phyloP scores from a whole-genome alignment of 2,888 invertebrate genomes.

The Drosophila anceps region DNA sequence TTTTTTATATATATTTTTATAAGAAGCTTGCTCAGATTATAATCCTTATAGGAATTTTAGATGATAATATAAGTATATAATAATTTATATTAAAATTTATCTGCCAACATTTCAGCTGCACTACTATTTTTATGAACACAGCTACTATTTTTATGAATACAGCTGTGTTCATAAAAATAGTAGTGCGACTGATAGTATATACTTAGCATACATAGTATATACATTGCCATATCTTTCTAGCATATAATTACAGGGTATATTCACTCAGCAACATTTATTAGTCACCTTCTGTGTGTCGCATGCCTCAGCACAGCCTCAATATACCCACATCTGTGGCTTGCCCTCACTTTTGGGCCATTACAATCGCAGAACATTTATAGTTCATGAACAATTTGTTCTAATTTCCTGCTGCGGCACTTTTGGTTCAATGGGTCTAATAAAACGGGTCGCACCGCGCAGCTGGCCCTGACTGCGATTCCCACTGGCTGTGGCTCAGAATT shows the following conservation, averaged over 20 bases:
- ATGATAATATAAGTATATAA: neutral
- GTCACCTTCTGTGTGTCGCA: neutral
- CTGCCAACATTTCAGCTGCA: no score
- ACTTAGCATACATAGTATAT: no score
- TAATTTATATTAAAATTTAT: no score
- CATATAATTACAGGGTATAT: constrained; percentile 13
- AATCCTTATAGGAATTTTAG: neutral
- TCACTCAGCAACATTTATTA: neutral
- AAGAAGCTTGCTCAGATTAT: no score
- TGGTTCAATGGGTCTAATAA: constrained; percentile 40
- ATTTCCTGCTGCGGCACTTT: constrained; percentile 53
- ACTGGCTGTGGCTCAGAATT: neutral
- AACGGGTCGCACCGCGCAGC: constrained; percentile 25
- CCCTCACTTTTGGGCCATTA: constrained; percentile 1
- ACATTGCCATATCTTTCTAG: no score
- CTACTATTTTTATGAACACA: no score
- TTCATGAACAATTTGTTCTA: constrained; percentile 78
- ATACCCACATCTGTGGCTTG: neutral
- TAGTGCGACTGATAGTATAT: no score
- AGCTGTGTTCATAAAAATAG: no score
- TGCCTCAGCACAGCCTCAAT: neutral
- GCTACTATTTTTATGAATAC: no score
- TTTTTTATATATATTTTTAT: no score
- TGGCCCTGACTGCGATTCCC: neutral
- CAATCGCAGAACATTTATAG: constrained; percentile 29